Evolutionary conservation across 1,140 invertebrate species (phyloP).

Genomic region (Drosophila sucinea): DNA sequence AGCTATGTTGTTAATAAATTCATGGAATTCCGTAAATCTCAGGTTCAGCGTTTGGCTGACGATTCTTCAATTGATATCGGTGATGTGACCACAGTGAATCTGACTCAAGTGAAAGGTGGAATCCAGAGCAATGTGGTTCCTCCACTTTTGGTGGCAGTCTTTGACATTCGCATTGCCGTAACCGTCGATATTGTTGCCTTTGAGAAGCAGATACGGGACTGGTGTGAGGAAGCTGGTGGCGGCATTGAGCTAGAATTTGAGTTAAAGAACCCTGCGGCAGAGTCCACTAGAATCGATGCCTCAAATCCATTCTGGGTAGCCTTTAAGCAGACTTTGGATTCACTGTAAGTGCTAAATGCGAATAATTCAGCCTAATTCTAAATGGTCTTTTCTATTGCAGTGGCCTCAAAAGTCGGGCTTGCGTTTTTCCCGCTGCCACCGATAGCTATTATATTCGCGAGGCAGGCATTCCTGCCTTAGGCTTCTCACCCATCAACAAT

Average conservation of each 20-base stretch:
- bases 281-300: constrained; percentile 87
- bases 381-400: constrained; percentile 27
- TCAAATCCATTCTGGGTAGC: constrained; percentile 92
- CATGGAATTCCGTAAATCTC: constrained; percentile 88
- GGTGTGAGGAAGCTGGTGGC: constrained; percentile 92
- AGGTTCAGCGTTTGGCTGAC: constrained; percentile 87
- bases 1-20: constrained; percentile 90
- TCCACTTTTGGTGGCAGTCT: constrained; percentile 88
- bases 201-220: constrained; percentile 88
- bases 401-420: constrained; percentile 85
- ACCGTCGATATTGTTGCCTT: constrained; percentile 88
- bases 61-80: constrained; percentile 88
- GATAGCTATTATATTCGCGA: constrained; percentile 89
- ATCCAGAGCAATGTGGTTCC: constrained; percentile 96
- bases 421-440: constrained; percentile 92
- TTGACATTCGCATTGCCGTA: constrained; percentile 92
- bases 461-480: constrained; percentile 91
- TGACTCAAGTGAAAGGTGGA: constrained; percentile 93
- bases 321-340: constrained; percentile 86
- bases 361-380: not conserved
- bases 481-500: constrained; percentile 92
- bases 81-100: constrained; percentile 94
- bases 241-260: constrained; percentile 90
- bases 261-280: constrained; percentile 86
- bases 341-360: constrained; percentile 85